Evolutionary conservation across 2,888 invertebrate genomes (phyloP).

Genomic region (Germaria angustata): DNA sequence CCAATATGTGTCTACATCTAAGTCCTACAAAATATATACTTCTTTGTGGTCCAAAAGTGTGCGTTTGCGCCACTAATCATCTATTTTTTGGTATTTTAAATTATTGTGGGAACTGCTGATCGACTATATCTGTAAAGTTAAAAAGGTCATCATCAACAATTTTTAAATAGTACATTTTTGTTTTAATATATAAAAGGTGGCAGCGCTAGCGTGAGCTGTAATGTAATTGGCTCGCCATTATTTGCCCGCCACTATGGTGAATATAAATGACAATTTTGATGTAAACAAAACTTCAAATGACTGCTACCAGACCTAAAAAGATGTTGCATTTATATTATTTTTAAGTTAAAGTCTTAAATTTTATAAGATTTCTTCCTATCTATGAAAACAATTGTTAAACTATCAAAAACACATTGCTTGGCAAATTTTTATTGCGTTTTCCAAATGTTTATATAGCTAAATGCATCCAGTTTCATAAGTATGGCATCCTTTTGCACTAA

Average conservation of each 20-base stretch:
- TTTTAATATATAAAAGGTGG: too few relatives aligned
- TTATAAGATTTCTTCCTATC: neutral
- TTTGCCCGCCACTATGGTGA: conserved; percentile 32
- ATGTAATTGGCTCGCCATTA: conserved; percentile 17
- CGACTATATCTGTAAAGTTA: too few relatives aligned
- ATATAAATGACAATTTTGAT: conserved; percentile 8
- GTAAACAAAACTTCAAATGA: conserved; percentile 22
- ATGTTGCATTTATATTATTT: neutral
- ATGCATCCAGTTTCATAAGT: neutral
- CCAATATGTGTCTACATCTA: too few relatives aligned
- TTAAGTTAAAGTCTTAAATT: neutral
- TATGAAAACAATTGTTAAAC: neutral
- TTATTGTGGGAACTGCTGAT: too few relatives aligned
- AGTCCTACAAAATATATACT: too few relatives aligned
- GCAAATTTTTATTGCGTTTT: neutral
- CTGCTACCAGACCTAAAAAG: neutral
- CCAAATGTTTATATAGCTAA: neutral
- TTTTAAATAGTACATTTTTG: too few relatives aligned
- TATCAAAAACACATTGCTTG: neutral
- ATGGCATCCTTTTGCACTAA: conserved; percentile 43
- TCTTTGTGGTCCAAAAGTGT: too few relatives aligned
- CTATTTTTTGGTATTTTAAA: too few relatives aligned
- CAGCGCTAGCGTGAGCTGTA: too few relatives aligned
- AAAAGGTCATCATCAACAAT: too few relatives aligned
- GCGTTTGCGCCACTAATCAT: too few relatives aligned